A percentile compares a stretch with the other conserved stretches of the same genome.
Evolutionary conservation across 2,113 vertebrate genomes (phyloP).

Genomic region (Phrynosoma blainvillii): DNA sequence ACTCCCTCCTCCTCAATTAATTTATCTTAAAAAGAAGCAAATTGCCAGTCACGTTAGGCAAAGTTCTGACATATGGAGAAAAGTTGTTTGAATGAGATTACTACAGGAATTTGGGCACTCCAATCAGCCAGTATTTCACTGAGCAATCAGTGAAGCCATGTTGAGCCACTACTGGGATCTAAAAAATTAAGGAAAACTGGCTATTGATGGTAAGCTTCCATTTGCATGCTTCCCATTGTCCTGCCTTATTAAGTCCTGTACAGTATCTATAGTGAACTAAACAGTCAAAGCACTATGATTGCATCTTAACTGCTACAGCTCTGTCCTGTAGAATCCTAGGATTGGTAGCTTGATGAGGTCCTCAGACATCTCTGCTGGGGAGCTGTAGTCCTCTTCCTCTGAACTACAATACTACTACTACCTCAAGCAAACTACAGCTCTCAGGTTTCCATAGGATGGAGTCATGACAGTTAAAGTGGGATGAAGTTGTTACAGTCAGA

Average conservation of each 20-base stretch:
- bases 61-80: fast-evolving
- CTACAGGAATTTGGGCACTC: neutral
- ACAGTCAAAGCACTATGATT: too few relatives aligned
- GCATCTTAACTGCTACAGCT: too few relatives aligned
- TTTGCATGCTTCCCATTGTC: neutral
- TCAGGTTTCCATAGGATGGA: too few relatives aligned
- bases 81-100: neutral
- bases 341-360: too few relatives aligned
- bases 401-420: too few relatives aligned
- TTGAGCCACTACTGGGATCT: neutral
- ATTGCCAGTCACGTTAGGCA: neutral
- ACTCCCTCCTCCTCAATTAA: constrained; percentile 51
- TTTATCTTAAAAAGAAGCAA: constrained; percentile 57
- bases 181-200: neutral
- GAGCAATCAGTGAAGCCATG: neutral
- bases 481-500: too few relatives aligned
- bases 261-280: neutral
- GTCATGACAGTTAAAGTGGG: too few relatives aligned
- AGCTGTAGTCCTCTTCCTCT: too few relatives aligned
- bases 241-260: neutral
- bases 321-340: too few relatives aligned
- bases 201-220: too few relatives aligned
- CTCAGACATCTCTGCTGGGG: too few relatives aligned
- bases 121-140: neutral
- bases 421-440: too few relatives aligned